These are phyloP conservation scores for Bostrychus sinensis DNA, from an alignment of 2,113 vertebrate species.

Conservation along the genomic window DNA sequence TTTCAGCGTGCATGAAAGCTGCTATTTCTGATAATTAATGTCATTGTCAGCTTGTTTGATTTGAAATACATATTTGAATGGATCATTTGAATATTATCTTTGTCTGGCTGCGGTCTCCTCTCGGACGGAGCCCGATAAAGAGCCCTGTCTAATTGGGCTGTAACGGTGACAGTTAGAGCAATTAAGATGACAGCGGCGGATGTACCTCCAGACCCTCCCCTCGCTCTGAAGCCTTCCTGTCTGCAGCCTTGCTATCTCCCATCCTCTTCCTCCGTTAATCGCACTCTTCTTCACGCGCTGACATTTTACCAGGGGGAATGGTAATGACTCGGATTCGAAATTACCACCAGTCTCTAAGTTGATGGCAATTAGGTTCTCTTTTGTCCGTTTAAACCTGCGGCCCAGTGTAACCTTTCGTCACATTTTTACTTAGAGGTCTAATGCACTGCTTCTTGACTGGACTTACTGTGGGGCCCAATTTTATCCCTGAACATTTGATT, in stretches of 20 bases:
- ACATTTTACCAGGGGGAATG: conserved; percentile 19
- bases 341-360: conserved; percentile 1
- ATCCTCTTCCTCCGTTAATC: conserved; percentile 1
- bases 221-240: conserved; percentile 54
- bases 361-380: conserved; percentile 7
- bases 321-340: background rate
- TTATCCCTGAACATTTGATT: background rate
- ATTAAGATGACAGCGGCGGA: conserved; percentile 70
- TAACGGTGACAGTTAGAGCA: conserved; percentile 67
- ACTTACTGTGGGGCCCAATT: background rate
- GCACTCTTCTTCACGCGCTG: conserved; percentile 18
- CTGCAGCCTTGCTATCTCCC: conserved; percentile 7
- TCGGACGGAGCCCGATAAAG: conserved; percentile 38
- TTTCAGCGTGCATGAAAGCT: conserved; percentile 41
- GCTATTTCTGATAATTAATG: conserved; percentile 60
- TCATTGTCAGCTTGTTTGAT: conserved; percentile 62
- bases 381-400: background rate
- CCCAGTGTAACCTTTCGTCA: conserved; percentile 2
- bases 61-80: conserved; percentile 66
- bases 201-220: conserved; percentile 34
- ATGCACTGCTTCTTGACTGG: background rate
- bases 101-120: conserved; percentile 26
- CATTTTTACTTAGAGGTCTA: background rate
- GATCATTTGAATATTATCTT: conserved; percentile 60
- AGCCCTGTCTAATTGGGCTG: conserved; percentile 61